A percentile compares a stretch with the other conserved stretches of the same genome.
These are phyloP conservation scores for Oscheius sp. DNA, from an alignment of 2,888 invertebrate species.

Conservation along the genomic window DNA sequence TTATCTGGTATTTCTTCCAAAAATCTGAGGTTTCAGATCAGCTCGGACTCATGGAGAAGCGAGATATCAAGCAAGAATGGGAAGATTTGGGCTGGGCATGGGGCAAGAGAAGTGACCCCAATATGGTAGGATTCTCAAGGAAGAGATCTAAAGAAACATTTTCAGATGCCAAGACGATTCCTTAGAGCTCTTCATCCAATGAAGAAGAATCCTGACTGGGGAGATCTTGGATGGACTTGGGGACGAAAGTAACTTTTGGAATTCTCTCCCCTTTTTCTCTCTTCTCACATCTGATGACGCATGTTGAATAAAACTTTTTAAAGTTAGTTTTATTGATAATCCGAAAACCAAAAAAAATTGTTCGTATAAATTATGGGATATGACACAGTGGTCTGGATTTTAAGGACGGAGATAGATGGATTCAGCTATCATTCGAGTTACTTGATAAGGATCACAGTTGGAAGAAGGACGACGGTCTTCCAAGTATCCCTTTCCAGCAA, in stretches of 20 bases:
- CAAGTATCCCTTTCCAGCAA: constrained; percentile 59
- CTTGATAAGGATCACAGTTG: constrained; percentile 60
- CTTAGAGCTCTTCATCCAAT: constrained; percentile 49
- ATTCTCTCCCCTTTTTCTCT: background rate
- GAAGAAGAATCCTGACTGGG: constrained; percentile 62
- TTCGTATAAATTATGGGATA: background rate
- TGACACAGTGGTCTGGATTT: background rate
- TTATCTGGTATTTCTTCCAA: background rate
- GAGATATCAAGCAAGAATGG: constrained; percentile 46
- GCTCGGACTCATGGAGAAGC: constrained; percentile 28
- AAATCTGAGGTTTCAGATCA: background rate
- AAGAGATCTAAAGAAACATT: too few relatives aligned
- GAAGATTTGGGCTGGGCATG: constrained; percentile 60
- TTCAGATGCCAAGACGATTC: constrained; percentile 38
- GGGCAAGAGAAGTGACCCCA: constrained; percentile 48
- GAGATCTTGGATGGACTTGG: constrained; percentile 62
- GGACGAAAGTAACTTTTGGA: constrained; percentile 35
- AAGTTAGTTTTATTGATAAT: background rate
- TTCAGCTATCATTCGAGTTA: constrained; percentile 39
- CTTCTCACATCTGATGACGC: constrained; percentile 2
- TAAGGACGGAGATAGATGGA: constrained; percentile 15
- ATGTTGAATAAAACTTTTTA: constrained; percentile 7
- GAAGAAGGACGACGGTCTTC: constrained; percentile 63
- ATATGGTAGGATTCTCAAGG: background rate
- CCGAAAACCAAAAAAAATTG: too few relatives aligned